Conservation (phyloP, 2,888 invertebrate species). For the Ormyrus thymus region DNA sequence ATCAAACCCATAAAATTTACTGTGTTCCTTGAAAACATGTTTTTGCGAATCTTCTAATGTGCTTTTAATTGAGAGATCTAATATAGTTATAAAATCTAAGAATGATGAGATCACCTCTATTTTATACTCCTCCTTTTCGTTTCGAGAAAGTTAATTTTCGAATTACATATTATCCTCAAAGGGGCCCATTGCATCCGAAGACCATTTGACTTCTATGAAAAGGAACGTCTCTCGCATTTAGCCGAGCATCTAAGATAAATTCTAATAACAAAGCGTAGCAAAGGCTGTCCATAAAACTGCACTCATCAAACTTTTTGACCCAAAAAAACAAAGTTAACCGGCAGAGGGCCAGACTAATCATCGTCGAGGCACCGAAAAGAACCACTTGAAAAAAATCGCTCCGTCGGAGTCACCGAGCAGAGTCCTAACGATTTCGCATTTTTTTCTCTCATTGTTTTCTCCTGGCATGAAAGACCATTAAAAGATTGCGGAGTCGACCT, state of each 20-base stretch:
- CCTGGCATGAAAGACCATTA: slow-evolving; percentile 1
- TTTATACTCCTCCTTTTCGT: too few species aligned
- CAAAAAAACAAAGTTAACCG: slow-evolving; percentile 25
- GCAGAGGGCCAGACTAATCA: slow-evolving; percentile 38
- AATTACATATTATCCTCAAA: too few species aligned
- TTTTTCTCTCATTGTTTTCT: slow-evolving; percentile 16
- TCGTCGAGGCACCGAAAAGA: slow-evolving; percentile 28
- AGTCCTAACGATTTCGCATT: slow-evolving; percentile 42
- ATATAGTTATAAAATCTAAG: too few species aligned
- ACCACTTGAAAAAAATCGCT: slow-evolving; percentile 26
- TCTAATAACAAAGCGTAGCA: slow-evolving; percentile 35
- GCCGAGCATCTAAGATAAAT: background rate
- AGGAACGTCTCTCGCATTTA: too few species aligned
- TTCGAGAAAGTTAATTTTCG: too few species aligned
- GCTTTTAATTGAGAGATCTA: too few species aligned
- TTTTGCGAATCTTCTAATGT: too few species aligned
- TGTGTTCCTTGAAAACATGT: background rate
- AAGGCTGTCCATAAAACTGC: slow-evolving; percentile 41
- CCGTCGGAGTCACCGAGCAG: slow-evolving; percentile 43
- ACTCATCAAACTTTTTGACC: slow-evolving; percentile 42
- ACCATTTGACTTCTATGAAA: too few species aligned
- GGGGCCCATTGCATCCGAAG: too few species aligned
- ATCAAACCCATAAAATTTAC: background rate
- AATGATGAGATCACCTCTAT: too few species aligned
- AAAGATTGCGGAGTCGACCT: slow-evolving; percentile 41